Conservation (phyloP, 2,113 vertebrate genomes). For the Zosterops lateralis region DNA sequence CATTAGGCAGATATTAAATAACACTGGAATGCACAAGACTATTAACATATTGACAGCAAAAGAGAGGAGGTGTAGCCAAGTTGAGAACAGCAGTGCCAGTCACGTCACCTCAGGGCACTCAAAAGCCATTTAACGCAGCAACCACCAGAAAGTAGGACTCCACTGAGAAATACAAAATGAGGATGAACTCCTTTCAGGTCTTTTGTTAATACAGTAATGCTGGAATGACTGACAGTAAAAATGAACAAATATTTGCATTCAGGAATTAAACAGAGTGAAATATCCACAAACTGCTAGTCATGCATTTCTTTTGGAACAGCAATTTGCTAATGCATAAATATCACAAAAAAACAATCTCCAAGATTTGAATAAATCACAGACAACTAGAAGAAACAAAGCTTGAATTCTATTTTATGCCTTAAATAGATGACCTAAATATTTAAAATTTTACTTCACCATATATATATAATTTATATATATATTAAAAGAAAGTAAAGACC, state of each 20-base stretch:
- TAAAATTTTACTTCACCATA: slow-evolving; percentile 71
- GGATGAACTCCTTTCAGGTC: slow-evolving; percentile 50
- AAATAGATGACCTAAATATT: slow-evolving; percentile 73
- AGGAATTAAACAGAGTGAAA: slow-evolving; percentile 49
- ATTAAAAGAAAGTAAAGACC: slow-evolving; percentile 65
- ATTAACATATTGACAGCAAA: slow-evolving; percentile 49
- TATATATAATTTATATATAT: slow-evolving; percentile 69
- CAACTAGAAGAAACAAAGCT: slow-evolving; percentile 64
- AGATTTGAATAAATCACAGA: slow-evolving; percentile 63
- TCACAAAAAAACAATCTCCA: slow-evolving; percentile 64
- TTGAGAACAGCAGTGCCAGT: slow-evolving; percentile 29
- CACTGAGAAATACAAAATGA: slow-evolving; percentile 45
- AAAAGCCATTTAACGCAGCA: slow-evolving; percentile 12
- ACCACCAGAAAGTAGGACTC: slow-evolving; percentile 30
- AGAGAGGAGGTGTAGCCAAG: slow-evolving; percentile 35
- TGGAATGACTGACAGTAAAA: slow-evolving; percentile 62
- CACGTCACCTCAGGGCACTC: slow-evolving; percentile 1
- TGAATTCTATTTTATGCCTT: slow-evolving; percentile 65
- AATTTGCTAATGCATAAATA: slow-evolving; percentile 67
- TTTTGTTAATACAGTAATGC: slow-evolving; percentile 67
- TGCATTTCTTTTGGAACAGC: slow-evolving; percentile 66
- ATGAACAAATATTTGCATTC: slow-evolving; percentile 60
- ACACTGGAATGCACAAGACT: slow-evolving; percentile 67
- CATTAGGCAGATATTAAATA: slow-evolving; percentile 65
- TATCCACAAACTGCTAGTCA: slow-evolving; percentile 66